Base-by-base conservation (phyloP, 1,140 invertebrate species). In the Euura lappo region DNA sequence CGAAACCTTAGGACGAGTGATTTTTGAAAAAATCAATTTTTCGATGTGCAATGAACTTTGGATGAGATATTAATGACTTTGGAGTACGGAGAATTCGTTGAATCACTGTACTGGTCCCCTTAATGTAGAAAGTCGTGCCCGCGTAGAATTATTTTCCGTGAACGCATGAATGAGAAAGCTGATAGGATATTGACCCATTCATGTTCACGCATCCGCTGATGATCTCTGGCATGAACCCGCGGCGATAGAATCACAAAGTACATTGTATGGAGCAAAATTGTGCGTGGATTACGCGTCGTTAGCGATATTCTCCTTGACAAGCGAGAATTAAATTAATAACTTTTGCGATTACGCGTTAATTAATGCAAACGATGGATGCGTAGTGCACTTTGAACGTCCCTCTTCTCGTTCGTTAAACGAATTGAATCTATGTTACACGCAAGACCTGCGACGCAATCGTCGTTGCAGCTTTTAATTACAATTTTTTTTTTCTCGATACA, bases 171-270 rank as follows among this genome's bases (percentile, higher is more conserved):
- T 78, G 72, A 74, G 72, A 72, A 75, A 65, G 69, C 44, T 73
- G 51, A 78, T 71, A 72, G 72, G 74, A 73, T 77, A 76, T 79
- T 77, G 75, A 77, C 77, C 77, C 77, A 79, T 79, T 79, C 75
- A 79, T 71, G 75, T 75, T 60, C 51, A 8, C 8, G 8, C 3
- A n/a, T n/a, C 10, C 10, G 51, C 51, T 11, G 3, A 1, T 60
- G 10, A 60, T 60, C 13, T n/a, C 8, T 11, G 51, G 8, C 6
- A 60, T 60, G 6, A 11, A 3, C 51, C 3, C 51, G 8, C 10
- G 51, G 13, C 51, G 8, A n/a, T 8, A 28, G 8, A 60, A 60
- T 5, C 74, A 74, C 74, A 76, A 75, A 73, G 75, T 74, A 71
- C 74, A 75, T 75, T 77, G 74, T 74, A 71, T 68, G 51, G 28